Base-by-base conservation (phyloP, 2,888 invertebrate species). In the Taphrorychus bicolor region DNA sequence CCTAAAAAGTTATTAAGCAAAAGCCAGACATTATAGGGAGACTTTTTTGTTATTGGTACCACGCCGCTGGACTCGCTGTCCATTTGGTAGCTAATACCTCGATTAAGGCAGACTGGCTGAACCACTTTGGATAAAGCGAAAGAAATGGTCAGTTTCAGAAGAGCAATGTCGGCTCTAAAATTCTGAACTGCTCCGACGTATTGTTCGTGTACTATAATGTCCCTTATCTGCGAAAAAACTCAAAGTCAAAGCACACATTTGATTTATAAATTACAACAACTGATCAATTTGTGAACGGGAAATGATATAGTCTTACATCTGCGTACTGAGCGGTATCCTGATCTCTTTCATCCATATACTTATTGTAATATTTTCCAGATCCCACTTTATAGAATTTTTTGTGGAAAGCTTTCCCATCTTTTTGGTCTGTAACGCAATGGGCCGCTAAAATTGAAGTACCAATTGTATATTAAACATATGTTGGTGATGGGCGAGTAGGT, bases 51-150 rank as follows among this genome's bases (percentile, higher is more conserved):
- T n/a, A n/a, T n/a, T n/a, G n/a, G n/a, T n/a, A n/a, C n/a, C n/a
- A n/a, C n/a, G n/a, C n/a, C n/a, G n/a, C n/a, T n/a, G n/a, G 23
- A 22, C 5, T 21, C 21, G 5, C 11, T 7, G 32, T 5, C 11
- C 32, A 11, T 32, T 32, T 32, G 11, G 5, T 32, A 32, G 32
- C 5, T 32, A 7, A 32, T 7, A 32, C 5, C n/a, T n/a, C n/a
- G n/a, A n/a, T 51, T 5, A n/a, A 51, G 7, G 5, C 83, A 83
- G 7, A 82, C 77, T n/a, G 82, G 81, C 61, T 78, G 78, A 5
- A 82, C 78, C 9, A 77, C 73, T 32, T 71, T 67, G 1, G 78
- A 76, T 40, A 80, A 75, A 9, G 60, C 66, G 24, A 83, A 76
- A 9, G 67, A 53, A n/a, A 71, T 70, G 42, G 73, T 71, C 18